phyloP scores from a whole-genome alignment of 2,797 vertebrate species.

The Neomorphus geoffroyi region DNA sequence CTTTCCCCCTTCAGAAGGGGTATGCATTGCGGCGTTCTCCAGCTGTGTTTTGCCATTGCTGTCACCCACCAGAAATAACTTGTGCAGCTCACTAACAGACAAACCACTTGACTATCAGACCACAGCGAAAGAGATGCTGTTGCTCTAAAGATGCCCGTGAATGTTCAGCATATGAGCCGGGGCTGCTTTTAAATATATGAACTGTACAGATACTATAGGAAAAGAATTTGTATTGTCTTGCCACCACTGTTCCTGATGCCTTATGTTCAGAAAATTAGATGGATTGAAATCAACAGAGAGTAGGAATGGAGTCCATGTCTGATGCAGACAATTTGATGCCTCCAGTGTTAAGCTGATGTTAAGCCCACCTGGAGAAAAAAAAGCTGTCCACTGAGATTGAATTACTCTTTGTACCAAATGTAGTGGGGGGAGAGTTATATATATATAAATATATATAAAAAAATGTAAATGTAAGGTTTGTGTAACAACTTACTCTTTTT shows the following conservation, averaged over 20 bases:
- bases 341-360: neutral
- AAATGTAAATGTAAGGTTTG: slow-evolving; percentile 63
- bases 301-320: slow-evolving; percentile 69
- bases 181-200: slow-evolving; percentile 65
- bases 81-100: neutral
- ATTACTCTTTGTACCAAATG: slow-evolving; percentile 69
- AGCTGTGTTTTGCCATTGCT: neutral
- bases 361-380: slow-evolving; percentile 42
- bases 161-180: slow-evolving; percentile 74
- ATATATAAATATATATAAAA: slow-evolving; percentile 11
- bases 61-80: neutral
- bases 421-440: slow-evolving; percentile 41
- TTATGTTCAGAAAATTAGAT: slow-evolving; percentile 66
- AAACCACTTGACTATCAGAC: neutral
- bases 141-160: neutral
- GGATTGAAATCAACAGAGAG: slow-evolving; percentile 60
- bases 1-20: neutral
- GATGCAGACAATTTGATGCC: neutral
- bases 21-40: neutral
- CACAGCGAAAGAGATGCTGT: neutral
- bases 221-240: slow-evolving; percentile 75
- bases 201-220: slow-evolving; percentile 39
- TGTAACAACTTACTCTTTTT: slow-evolving; percentile 60
- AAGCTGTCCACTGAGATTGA: slow-evolving; percentile 36
- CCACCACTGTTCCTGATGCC: slow-evolving; percentile 85